phyloP scores from a whole-genome alignment of 2,113 vertebrate species.

The Tylochromis polylepis region DNA sequence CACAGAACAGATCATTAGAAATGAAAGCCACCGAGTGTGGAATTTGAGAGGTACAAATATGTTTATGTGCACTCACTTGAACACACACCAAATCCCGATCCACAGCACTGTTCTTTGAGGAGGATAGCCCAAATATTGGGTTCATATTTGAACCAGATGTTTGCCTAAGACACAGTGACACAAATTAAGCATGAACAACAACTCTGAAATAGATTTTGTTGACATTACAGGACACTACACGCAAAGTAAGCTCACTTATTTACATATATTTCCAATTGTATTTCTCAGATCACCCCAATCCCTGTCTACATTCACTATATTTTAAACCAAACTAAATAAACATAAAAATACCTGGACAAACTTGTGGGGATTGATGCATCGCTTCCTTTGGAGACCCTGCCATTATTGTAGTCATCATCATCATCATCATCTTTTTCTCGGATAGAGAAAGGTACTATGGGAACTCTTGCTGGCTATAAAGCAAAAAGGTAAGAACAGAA shows the following conservation, averaged over 20 bases:
- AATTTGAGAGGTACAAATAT: neutral
- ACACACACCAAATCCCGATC: conserved; percentile 33
- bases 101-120: conserved; percentile 42
- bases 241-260: neutral
- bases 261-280: neutral
- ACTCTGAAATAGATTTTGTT: neutral
- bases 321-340: neutral
- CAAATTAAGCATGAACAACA: neutral
- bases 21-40: neutral
- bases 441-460: conserved; percentile 66
- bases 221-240: neutral
- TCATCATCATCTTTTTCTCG: conserved; percentile 62
- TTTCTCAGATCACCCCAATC: neutral
- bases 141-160: conserved; percentile 47
- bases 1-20: neutral
- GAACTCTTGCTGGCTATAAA: conserved; percentile 64
- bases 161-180: conserved; percentile 50
- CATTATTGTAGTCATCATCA: conserved; percentile 11
- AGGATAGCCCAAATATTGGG: conserved; percentile 16
- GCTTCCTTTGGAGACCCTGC: conserved; percentile 24
- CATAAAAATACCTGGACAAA: conserved; percentile 54
- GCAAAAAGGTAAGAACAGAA: neutral
- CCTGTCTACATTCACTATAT: neutral
- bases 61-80: conserved; percentile 39
- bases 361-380: conserved; percentile 7